phyloP scores from a whole-genome alignment of 2,113 vertebrate genomes.

The Odobenus rosmarus region DNA sequence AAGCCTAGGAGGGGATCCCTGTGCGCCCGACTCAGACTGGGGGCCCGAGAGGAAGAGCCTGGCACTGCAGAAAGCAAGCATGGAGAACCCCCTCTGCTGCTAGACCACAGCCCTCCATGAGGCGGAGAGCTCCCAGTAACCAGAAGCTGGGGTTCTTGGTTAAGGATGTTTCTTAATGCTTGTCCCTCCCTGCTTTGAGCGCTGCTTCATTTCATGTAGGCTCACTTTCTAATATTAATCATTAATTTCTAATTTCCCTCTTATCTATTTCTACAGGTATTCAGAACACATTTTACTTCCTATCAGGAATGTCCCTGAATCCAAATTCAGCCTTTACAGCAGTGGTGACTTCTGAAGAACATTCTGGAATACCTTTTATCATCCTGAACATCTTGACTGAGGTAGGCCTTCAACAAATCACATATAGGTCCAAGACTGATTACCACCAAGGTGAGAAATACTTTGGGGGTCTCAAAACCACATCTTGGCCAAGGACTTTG shows the following conservation, averaged over 20 bases:
- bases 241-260: neutral
- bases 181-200: neutral
- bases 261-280: neutral
- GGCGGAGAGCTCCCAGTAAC: neutral
- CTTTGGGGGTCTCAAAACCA: neutral
- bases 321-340: neutral
- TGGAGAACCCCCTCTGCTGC: neutral
- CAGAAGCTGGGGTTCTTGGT: neutral
- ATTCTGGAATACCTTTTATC: neutral
- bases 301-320: neutral
- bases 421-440: neutral
- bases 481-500: neutral
- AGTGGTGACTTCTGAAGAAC: constrained; percentile 21
- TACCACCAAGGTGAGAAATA: neutral
- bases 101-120: neutral
- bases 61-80: neutral
- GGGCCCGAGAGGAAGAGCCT: neutral
- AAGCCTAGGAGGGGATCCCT: neutral
- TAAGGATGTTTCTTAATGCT: neutral
- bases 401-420: neutral
- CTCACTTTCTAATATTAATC: neutral
- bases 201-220: neutral
- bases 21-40: neutral
- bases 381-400: neutral
- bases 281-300: neutral